Conservation (phyloP, 2,797 vertebrate genomes). For the Mallotus villosus region DNA sequence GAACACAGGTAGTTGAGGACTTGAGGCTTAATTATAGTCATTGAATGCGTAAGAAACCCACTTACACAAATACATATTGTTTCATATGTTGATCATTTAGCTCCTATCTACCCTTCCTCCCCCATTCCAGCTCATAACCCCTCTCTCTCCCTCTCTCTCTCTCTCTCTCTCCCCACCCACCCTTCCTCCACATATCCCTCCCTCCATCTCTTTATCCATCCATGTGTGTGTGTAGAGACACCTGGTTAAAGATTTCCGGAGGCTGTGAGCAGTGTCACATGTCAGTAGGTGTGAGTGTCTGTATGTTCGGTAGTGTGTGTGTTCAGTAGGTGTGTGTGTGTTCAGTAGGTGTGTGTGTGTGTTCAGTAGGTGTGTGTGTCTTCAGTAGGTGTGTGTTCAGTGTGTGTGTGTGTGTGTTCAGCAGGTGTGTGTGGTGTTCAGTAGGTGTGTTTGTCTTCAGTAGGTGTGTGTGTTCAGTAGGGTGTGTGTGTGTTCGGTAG, state of each 20-base stretch:
- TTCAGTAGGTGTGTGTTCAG: neutral
- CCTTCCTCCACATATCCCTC: neutral
- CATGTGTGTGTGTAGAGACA: too few relatives aligned
- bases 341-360: neutral
- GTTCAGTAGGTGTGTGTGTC: conserved; percentile 31
- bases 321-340: conserved; percentile 7
- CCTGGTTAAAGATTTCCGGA: too few relatives aligned
- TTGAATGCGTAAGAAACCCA: conserved; percentile 23
- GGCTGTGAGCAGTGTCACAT: too few relatives aligned
- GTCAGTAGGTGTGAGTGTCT: conserved; percentile 5
- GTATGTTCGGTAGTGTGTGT: neutral
- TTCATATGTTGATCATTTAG: neutral
- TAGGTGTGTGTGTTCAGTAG: neutral
- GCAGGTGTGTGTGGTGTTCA: neutral
- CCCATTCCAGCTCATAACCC: neutral
- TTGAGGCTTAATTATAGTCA: conserved; percentile 12
- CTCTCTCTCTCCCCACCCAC: neutral
- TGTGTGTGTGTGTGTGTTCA: neutral
- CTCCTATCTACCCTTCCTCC: neutral
- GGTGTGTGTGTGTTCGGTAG: neutral
- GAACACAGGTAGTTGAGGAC: conserved; percentile 9
- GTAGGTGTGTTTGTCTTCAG: neutral
- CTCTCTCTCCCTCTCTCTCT: neutral
- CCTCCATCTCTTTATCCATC: neutral
- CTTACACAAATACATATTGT: conserved; percentile 3